These are phyloP conservation scores for Siderastrea radians DNA, from an alignment of 92 coral and sea anemone genomes.

Conservation along the genomic window DNA sequence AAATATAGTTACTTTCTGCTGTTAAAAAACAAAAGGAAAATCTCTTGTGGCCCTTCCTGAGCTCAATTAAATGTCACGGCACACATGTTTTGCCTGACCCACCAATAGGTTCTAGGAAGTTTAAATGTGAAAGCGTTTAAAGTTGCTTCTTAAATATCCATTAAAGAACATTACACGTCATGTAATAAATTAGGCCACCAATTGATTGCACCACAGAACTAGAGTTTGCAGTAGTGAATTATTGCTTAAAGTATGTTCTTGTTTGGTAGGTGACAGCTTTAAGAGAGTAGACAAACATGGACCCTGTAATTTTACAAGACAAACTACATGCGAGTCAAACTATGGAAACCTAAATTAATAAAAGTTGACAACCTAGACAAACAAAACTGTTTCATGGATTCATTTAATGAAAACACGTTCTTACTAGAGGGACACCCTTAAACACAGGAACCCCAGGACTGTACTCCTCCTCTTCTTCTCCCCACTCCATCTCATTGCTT, in stretches of 20 bases:
- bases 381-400: conserved; percentile 11
- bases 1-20: conserved; percentile 21
- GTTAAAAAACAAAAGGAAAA: conserved; percentile 5
- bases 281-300: not conserved
- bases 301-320: conserved; percentile 3
- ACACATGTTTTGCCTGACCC: too few species aligned
- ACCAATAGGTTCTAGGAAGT: too few species aligned
- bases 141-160: too few species aligned
- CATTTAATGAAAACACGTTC: conserved; percentile 6
- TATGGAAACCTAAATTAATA: conserved; percentile 1
- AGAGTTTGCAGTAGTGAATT: too few species aligned
- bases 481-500: conserved; percentile 29
- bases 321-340: not conserved
- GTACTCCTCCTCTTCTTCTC: conserved; percentile 22
- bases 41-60: not conserved
- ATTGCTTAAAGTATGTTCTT: too few species aligned
- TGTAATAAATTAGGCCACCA: too few species aligned
- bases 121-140: too few species aligned
- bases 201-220: too few species aligned
- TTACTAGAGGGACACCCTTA: conserved; percentile 24
- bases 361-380: not conserved
- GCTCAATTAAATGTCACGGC: too few species aligned
- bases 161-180: too few species aligned
- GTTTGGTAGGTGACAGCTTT: too few species aligned
- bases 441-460: conserved; percentile 24